Percentiles rank a stretch among this genome's conserved stretches.
These are phyloP conservation scores for Leptobrachium ailaonicum DNA, from an alignment of 2,113 vertebrate species.

Conservation along the genomic window DNA sequence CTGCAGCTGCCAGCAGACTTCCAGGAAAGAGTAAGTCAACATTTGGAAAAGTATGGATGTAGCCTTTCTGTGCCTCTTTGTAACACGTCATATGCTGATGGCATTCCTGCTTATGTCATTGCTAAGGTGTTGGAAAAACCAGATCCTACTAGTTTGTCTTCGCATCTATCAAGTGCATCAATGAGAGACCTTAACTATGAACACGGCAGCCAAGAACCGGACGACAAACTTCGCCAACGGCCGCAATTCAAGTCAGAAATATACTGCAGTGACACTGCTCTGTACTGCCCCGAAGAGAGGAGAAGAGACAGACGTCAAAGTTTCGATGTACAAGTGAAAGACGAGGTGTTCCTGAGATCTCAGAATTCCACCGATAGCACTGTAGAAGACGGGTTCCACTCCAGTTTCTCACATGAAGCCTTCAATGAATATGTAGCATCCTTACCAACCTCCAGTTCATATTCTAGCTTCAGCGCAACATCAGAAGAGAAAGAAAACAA, in stretches of 20 bases:
- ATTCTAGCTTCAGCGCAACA: slow-evolving; percentile 89
- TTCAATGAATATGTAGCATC: slow-evolving; percentile 80
- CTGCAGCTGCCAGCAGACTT: slow-evolving; percentile 84
- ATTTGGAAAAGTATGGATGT: slow-evolving; percentile 79
- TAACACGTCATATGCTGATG: slow-evolving; percentile 79
- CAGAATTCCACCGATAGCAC: slow-evolving; percentile 88
- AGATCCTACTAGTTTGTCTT: slow-evolving; percentile 79
- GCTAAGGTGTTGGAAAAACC: slow-evolving; percentile 89
- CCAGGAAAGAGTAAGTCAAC: slow-evolving; percentile 85
- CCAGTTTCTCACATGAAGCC: slow-evolving; percentile 77
- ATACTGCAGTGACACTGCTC: slow-evolving; percentile 90
- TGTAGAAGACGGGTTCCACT: slow-evolving; percentile 77
- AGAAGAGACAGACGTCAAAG: slow-evolving; percentile 80
- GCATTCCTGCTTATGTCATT: slow-evolving; percentile 81
- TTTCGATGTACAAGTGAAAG: slow-evolving; percentile 75
- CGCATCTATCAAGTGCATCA: slow-evolving; percentile 76
- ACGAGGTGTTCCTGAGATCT: slow-evolving; percentile 71
- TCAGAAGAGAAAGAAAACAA: slow-evolving; percentile 85
- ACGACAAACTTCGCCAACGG: slow-evolving; percentile 71
- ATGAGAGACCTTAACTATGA: slow-evolving; percentile 68
- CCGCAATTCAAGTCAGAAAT: slow-evolving; percentile 82
- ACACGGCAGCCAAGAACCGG: slow-evolving; percentile 67
- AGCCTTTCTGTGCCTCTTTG: slow-evolving; percentile 73
- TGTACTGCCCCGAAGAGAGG: slow-evolving; percentile 89
- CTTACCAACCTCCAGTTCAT: slow-evolving; percentile 84